Evolutionary conservation across 2,888 invertebrate genomes (phyloP).

Genomic region (Eilema griseolum): DNA sequence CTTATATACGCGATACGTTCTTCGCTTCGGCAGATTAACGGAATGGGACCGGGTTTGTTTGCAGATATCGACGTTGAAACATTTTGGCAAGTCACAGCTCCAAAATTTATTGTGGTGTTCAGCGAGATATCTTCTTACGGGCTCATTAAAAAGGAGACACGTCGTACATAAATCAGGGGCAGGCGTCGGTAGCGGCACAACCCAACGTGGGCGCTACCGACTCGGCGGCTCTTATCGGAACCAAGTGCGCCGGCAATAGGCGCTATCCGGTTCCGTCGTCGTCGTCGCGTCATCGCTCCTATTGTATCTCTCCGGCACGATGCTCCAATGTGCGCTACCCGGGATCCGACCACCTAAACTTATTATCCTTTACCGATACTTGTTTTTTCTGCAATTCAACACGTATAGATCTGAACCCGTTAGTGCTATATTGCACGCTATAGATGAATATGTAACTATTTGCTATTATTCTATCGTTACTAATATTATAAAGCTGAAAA

Average conservation of each 20-base stretch:
- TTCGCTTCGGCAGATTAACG: conserved; percentile 83
- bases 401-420: conserved; percentile 11
- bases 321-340: conserved; percentile 55
- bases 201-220: conserved; percentile 59
- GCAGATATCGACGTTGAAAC: conserved; percentile 83
- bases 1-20: conserved; percentile 82
- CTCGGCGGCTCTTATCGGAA: conserved; percentile 77
- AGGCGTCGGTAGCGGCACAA: conserved; percentile 64
- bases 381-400: conserved; percentile 56
- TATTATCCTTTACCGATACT: conserved; percentile 72
- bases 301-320: conserved; percentile 66
- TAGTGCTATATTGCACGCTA: not conserved
- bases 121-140: conserved; percentile 85
- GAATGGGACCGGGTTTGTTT: conserved; percentile 81
- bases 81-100: conserved; percentile 80
- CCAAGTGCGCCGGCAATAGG: conserved; percentile 82
- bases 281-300: conserved; percentile 69
- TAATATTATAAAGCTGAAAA: too few relatives aligned
- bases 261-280: conserved; percentile 86
- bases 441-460: not conserved
- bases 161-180: conserved; percentile 85
- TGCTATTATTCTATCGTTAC: not conserved
- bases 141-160: conserved; percentile 87
- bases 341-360: conserved; percentile 69
- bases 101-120: conserved; percentile 83